A percentile compares a stretch with the other conserved stretches of the same genome.
Evolutionary conservation across 2,888 invertebrate species (phyloP).

Genomic region (Hydraecia micacea): DNA sequence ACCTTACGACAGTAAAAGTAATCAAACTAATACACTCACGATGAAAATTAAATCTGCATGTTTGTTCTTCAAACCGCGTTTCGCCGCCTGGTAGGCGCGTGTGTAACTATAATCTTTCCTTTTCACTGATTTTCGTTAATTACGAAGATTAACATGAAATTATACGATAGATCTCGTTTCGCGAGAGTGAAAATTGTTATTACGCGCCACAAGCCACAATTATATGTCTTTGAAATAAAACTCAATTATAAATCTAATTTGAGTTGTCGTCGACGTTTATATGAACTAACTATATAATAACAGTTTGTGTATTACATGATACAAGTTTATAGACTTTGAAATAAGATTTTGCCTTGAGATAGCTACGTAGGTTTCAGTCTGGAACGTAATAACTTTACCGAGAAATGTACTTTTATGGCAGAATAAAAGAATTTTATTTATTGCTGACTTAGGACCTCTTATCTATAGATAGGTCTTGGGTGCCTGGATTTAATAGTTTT

Average conservation of each 20-base stretch:
- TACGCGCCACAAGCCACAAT: slow-evolving; percentile 67
- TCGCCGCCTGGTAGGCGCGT: slow-evolving; percentile 37
- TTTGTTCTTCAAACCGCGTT: slow-evolving; percentile 17
- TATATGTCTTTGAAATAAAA: slow-evolving; percentile 73
- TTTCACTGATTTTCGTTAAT: slow-evolving; percentile 73
- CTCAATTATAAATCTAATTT: slow-evolving; percentile 74
- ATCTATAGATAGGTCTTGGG: background rate
- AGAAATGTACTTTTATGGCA: slow-evolving; percentile 40
- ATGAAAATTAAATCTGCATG: slow-evolving; percentile 11
- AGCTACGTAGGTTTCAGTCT: slow-evolving; percentile 27
- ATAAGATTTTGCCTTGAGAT: slow-evolving; percentile 48
- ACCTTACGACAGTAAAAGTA: background rate
- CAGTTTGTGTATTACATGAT: slow-evolving; percentile 60
- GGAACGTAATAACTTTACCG: slow-evolving; percentile 28
- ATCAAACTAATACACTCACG: background rate
- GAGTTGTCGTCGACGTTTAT: slow-evolving; percentile 63
- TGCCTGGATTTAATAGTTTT: slow-evolving; percentile 12
- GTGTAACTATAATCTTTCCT: slow-evolving; percentile 60
- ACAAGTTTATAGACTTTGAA: slow-evolving; percentile 51
- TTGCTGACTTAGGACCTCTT: background rate
- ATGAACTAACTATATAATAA: slow-evolving; percentile 39
- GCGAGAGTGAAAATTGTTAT: slow-evolving; percentile 76
- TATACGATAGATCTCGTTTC: slow-evolving; percentile 71
- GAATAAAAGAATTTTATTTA: slow-evolving; percentile 19
- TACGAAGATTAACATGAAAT: slow-evolving; percentile 71